Base-by-base conservation (phyloP, 2,888 invertebrate genomes). In the Mythimna vitellina region DNA sequence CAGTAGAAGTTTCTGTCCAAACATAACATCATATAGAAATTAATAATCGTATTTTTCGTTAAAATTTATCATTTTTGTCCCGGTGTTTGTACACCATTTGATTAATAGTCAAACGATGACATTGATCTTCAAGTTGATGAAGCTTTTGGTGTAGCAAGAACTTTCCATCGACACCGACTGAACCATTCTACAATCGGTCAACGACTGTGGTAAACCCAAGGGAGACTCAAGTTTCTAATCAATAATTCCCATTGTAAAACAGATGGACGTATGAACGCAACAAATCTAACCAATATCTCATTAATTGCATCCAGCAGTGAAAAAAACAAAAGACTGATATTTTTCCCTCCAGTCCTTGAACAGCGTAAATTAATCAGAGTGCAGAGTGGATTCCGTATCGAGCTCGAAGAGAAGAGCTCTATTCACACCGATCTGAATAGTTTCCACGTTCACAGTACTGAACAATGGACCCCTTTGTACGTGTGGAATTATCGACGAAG, bases 341-440 rank as follows among this genome's bases (percentile, higher is more conserved):
- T 68, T 65, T 70, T 25, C 42, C 20, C 32, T 14, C 12, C 20
- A 62, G 22, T 53, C n/a, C 22, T 65, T 56, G 35, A 70, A 64
- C 49, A 69, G 57, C 38, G 73, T 67, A 71, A 79, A 83, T 82
- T 82, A 82, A 84, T 84, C 82, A 84, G 79, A 65, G 62, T 57
- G 65, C 70, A 70, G 70, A 84, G 68, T 82, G 72, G 53, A 79
- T 70, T 65, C 70, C 65, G 70, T 49, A 70, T 58, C 63, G 49
- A 53, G 4, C 69, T 56, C 51, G 35, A 53, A 3, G 69, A 67
- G 73, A 61, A 42, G 64, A 67, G 64, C 49, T 82, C 70, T 70
- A 85, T 85, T 83, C 85, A 80, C 64, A 42, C 51, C 58, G 77
- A 79, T 74, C 73, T 82, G 80, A 83, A 83, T 83, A 83, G 85